Percentiles rank a stretch among this genome's conserved stretches.
Conservation (phyloP, 2,797 vertebrate species). For the Gastrophryne carolinensis region DNA sequence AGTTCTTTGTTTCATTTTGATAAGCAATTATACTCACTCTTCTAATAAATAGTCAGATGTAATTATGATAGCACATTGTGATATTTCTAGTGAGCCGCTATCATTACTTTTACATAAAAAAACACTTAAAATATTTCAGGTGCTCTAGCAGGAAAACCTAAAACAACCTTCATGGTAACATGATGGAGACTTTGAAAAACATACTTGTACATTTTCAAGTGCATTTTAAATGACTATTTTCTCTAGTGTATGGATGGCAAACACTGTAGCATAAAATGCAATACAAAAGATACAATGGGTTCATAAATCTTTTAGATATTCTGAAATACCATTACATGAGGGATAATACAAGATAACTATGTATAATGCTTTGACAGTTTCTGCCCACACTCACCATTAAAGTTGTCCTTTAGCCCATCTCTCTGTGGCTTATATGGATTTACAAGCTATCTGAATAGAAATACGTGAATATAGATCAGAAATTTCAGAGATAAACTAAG, state of each 20-base stretch:
- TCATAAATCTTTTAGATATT: constrained; percentile 1
- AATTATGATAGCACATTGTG: too few species aligned
- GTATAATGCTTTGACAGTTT: background rate
- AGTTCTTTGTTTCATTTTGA: too few species aligned
- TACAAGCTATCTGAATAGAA: background rate
- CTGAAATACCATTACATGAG: background rate
- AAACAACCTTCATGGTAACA: background rate
- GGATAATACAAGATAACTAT: background rate
- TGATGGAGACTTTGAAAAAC: background rate
- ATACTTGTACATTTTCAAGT: constrained; percentile 33
- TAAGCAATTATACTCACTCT: too few species aligned
- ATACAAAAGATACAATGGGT: background rate
- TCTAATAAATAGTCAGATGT: too few species aligned
- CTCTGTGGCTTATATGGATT: background rate
- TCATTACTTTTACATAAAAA: too few species aligned
- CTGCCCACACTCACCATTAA: background rate
- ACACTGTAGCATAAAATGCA: background rate
- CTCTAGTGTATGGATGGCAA: constrained; percentile 9
- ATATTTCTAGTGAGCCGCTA: too few species aligned
- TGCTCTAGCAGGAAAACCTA: too few species aligned
- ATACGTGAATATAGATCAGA: background rate
- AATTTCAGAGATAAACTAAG: background rate
- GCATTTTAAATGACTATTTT: constrained; percentile 6
- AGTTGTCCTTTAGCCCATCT: constrained; percentile 8
- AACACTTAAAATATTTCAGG: too few species aligned